A percentile compares a stretch with the other conserved stretches of the same genome.
Conservation (phyloP, 1,140 invertebrate genomes). For the Drosophila virilis region DNA sequence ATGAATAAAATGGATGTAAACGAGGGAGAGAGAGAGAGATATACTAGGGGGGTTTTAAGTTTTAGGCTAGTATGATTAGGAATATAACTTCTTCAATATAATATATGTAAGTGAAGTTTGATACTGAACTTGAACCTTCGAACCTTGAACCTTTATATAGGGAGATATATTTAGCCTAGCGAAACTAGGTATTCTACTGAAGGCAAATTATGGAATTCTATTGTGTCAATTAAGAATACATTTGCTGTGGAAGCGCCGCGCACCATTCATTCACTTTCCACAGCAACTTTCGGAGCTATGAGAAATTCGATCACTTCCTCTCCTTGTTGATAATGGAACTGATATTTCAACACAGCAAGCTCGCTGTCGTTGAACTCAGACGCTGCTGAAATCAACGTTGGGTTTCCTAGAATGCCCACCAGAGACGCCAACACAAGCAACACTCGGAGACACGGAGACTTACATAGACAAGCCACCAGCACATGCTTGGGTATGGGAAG, state of each 20-base stretch:
- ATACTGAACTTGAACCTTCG: too few species aligned
- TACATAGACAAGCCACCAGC: constrained; percentile 21
- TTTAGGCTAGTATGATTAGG: too few species aligned
- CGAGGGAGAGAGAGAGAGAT: too few species aligned
- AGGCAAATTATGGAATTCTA: neutral
- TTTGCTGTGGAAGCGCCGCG: too few species aligned
- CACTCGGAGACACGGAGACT: neutral
- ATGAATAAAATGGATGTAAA: too few species aligned
- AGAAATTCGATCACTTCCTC: constrained; percentile 53
- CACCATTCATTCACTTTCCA: constrained; percentile 14
- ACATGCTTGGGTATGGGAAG: constrained; percentile 26
- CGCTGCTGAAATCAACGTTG: constrained; percentile 32
- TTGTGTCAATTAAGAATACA: too few species aligned
- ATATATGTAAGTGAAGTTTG: too few species aligned
- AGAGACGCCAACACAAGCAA: constrained; percentile 26
- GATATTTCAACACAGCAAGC: constrained; percentile 44
- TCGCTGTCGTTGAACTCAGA: neutral
- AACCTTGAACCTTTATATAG: too few species aligned
- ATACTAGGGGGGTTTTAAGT: too few species aligned
- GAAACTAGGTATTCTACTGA: too few species aligned
- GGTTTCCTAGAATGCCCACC: constrained; percentile 48
- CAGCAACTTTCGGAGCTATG: constrained; percentile 22
- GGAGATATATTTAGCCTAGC: too few species aligned
- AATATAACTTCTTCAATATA: too few species aligned
- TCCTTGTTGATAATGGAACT: constrained; percentile 42